These are phyloP conservation scores for Bergia sp. DNA, from an alignment of 92 coral and sea anemone species.

Conservation along the genomic window DNA sequence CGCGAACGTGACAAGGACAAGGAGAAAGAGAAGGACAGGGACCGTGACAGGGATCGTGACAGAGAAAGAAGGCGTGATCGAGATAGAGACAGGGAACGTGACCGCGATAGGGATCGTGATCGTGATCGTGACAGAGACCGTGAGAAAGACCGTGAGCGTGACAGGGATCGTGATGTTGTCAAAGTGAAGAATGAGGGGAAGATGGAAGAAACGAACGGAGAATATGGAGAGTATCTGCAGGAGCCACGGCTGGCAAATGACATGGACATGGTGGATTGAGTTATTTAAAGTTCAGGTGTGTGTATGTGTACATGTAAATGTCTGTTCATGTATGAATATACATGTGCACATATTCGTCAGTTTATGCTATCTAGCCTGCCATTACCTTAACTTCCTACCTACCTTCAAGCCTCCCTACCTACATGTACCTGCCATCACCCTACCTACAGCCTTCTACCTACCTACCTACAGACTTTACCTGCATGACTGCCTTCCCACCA, in stretches of 20 bases:
- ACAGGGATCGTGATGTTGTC: slow-evolving; percentile 23
- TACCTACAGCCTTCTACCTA: neutral
- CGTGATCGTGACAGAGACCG: slow-evolving; percentile 41
- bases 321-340: neutral
- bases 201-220: slow-evolving; percentile 32
- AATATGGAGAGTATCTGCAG: slow-evolving; percentile 27
- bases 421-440: no score
- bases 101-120: slow-evolving; percentile 23
- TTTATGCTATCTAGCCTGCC: no score
- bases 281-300: neutral
- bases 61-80: slow-evolving; percentile 21
- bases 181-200: slow-evolving; percentile 24
- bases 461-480: no score
- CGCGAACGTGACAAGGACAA: slow-evolving; percentile 10
- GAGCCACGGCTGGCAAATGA: slow-evolving; percentile 19
- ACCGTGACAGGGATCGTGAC: slow-evolving; percentile 34
- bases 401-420: no score
- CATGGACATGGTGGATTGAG: slow-evolving; percentile 41
- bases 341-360: no score
- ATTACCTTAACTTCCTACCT: no score
- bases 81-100: slow-evolving; percentile 1
- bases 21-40: neutral
- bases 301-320: neutral
- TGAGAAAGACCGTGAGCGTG: slow-evolving; percentile 40
- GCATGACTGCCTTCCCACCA: neutral